Percentiles rank a stretch among this genome's conserved stretches.
Conservation (phyloP, 2,797 vertebrate species). For the Myripristis jacobus region DNA sequence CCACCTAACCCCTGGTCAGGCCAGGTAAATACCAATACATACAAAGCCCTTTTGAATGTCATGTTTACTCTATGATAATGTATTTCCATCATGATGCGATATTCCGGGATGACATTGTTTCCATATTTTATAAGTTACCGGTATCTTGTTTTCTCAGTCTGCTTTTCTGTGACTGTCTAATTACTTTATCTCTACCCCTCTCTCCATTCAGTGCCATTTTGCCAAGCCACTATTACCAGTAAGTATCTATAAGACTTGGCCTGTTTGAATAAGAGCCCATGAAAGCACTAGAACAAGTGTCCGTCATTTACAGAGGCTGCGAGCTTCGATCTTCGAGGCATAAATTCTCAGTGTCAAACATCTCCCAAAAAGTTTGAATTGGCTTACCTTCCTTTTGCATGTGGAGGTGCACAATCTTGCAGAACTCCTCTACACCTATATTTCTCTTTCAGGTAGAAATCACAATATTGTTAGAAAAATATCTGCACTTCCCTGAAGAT, state of each 20-base stretch:
- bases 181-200: too few relatives aligned
- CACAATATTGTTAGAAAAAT: background rate
- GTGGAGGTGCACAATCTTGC: slow-evolving; percentile 73
- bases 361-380: background rate
- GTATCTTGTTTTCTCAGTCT: too few relatives aligned
- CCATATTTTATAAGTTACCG: too few relatives aligned
- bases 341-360: background rate
- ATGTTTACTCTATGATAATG: too few relatives aligned
- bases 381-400: slow-evolving; percentile 68
- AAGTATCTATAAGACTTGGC: background rate
- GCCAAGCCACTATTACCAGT: background rate
- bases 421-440: slow-evolving; percentile 77
- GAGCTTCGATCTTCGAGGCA: background rate
- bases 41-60: too few relatives aligned
- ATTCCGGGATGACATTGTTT: too few relatives aligned
- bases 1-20: too few relatives aligned
- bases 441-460: slow-evolving; percentile 64
- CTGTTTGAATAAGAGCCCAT: background rate
- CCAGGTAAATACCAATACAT: too few relatives aligned
- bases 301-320: background rate
- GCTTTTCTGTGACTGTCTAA: too few relatives aligned
- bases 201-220: too few relatives aligned
- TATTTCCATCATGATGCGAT: too few relatives aligned
- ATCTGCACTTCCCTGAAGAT: background rate
- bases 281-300: background rate